A percentile compares a stretch with the other conserved stretches of the same genome.
These are phyloP conservation scores for Smittia aterrima DNA, from an alignment of 2,888 invertebrate species.

Conservation along the genomic window DNA sequence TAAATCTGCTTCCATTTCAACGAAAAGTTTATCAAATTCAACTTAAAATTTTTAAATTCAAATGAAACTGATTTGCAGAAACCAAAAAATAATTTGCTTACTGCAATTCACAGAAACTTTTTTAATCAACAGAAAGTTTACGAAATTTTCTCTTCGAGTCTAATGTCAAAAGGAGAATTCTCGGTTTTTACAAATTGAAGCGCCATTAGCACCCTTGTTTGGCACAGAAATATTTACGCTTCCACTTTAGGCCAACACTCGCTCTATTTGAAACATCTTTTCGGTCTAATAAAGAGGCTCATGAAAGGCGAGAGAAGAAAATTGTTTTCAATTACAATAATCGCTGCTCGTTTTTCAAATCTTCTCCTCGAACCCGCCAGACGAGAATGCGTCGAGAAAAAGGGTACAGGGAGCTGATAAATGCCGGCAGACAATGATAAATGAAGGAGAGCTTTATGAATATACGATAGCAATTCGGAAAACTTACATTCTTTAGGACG, in stretches of 20 bases:
- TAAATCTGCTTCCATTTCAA: too few relatives aligned
- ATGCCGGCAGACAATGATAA: slow-evolving; percentile 33
- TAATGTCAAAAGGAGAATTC: too few relatives aligned
- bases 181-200: not conserved
- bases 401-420: slow-evolving; percentile 19
- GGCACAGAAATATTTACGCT: too few relatives aligned
- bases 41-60: too few relatives aligned
- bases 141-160: too few relatives aligned
- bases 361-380: not conserved
- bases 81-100: too few relatives aligned
- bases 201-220: not conserved
- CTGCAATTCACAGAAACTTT: too few relatives aligned
- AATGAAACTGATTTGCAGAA: too few relatives aligned
- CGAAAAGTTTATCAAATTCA: too few relatives aligned
- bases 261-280: not conserved
- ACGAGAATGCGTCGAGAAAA: not conserved
- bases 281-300: not conserved
- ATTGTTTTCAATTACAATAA: slow-evolving; percentile 31
- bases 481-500: not conserved
- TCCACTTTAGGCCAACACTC: not conserved
- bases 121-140: too few relatives aligned
- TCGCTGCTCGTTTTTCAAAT: slow-evolving; percentile 32
- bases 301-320: not conserved
- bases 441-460: slow-evolving; percentile 14
- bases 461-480: slow-evolving; percentile 14